These are phyloP conservation scores for Chelonia mydas DNA, from an alignment of 2,797 vertebrate genomes.

Conservation along the genomic window DNA sequence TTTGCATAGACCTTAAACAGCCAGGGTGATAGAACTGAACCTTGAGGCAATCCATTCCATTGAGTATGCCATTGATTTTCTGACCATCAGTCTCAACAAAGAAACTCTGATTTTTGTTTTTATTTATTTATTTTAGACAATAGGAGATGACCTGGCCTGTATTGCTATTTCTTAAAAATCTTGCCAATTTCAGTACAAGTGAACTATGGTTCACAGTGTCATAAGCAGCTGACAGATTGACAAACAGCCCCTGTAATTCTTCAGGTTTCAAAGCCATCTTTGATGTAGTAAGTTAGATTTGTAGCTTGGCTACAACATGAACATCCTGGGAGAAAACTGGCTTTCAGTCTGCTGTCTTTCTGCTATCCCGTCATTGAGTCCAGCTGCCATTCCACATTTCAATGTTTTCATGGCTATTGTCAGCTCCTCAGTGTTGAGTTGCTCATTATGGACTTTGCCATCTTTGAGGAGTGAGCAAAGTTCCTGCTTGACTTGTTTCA, in stretches of 20 bases:
- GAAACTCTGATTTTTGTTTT: background rate
- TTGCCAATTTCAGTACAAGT: background rate
- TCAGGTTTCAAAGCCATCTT: background rate
- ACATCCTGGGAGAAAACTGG: background rate
- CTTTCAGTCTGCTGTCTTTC: background rate
- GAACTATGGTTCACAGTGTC: background rate
- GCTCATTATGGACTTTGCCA: background rate
- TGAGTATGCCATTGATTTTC: background rate
- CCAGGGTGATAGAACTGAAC: background rate
- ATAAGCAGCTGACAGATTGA: background rate
- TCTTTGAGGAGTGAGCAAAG: background rate
- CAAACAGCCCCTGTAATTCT: background rate
- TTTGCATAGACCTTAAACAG: background rate
- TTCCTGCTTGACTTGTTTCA: background rate
- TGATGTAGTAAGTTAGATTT: background rate
- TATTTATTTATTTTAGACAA: background rate
- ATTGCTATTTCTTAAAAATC: background rate
- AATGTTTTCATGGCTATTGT: background rate
- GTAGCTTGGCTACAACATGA: background rate
- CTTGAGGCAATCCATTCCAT: background rate
- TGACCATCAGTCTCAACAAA: background rate
- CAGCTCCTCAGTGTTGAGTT: background rate
- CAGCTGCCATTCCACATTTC: background rate
- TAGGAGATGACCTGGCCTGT: background rate
- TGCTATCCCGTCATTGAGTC: background rate